Base-by-base conservation (phyloP, 1,140 invertebrate species). In the Sweltsa coloradensis region DNA sequence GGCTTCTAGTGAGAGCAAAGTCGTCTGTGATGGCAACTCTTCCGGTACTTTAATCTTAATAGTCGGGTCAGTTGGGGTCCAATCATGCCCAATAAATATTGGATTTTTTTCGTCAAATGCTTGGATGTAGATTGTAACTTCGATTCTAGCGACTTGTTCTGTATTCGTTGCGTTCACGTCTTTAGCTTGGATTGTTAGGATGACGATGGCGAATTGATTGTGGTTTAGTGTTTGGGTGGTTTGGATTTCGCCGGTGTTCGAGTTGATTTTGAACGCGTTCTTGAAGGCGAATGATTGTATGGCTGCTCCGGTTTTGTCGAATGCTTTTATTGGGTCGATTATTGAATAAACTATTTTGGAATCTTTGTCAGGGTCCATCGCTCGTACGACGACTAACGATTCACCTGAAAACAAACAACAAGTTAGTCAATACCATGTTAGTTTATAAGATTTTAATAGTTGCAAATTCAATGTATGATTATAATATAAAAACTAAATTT, bases 41-140 rank as follows among this genome's bases (percentile, higher is more conserved):
- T 89, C 85, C 34, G 79, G 78, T 5, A 88, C 69, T 23, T 71
- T 72, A 0, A 85, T 68, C 42, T 74, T 69, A 22, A 87, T 78
- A 2, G 75, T 66, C 0, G 78, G 81, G 53, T 79, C 76, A 3
- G 73, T 74, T 14, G 67, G 72, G 1, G 72, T 76, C 81, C 81
- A 83, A 7, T 78, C 77, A 3, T 70, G 48, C 49, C 83, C 80
- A 1, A 72, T 78, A 49, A 89, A 89, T 3, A 82, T 74, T 0
- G 85, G 85, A 63, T 84, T 85, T 48, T 81, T 78, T 49, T 85
- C 83, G 52, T 78, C 79, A 56, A 81, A 85, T 1, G 83, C 82
- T 64, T 87, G 81, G 6, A 89, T 75, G 56, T 86, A 89, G 5
- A 89, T 69, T 0, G 84, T 85, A 7, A 86, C 76, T 56, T 87